Percentiles rank a stretch among this genome's conserved stretches.
Evolutionary conservation across 2,888 invertebrate species (phyloP).

Genomic region (Noctua janthe): DNA sequence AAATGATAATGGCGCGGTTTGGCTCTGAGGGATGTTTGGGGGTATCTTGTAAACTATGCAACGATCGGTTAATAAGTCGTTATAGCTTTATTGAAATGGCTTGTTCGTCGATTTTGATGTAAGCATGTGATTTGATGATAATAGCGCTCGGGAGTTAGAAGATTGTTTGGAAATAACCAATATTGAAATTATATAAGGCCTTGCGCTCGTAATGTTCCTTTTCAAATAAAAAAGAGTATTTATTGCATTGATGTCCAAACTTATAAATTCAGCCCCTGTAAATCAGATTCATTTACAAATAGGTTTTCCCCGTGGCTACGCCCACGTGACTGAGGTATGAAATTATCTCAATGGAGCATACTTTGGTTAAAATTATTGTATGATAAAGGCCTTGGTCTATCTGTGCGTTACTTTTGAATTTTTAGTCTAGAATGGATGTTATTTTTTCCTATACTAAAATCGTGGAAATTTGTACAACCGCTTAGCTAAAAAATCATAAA

Average conservation of each 20-base stretch:
- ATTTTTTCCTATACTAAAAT: neutral
- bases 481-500: too few relatives aligned
- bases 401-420: neutral
- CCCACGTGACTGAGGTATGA: neutral
- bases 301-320: neutral
- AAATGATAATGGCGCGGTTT: conserved; percentile 59
- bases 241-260: neutral
- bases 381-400: neutral
- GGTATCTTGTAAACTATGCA: conserved; percentile 46
- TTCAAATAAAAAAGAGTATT: neutral
- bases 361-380: neutral
- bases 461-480: neutral
- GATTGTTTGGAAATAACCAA: neutral
- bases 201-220: neutral
- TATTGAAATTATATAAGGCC: neutral
- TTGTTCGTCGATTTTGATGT: neutral
- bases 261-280: neutral
- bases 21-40: conserved; percentile 39
- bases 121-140: neutral
- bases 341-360: neutral
- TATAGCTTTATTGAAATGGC: neutral
- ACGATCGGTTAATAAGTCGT: conserved; percentile 26
- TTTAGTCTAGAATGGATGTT: neutral
- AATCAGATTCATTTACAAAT: neutral
- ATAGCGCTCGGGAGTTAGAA: neutral